Conservation (phyloP, 2,797 vertebrate species). For the Harpagifer antarcticus region DNA sequence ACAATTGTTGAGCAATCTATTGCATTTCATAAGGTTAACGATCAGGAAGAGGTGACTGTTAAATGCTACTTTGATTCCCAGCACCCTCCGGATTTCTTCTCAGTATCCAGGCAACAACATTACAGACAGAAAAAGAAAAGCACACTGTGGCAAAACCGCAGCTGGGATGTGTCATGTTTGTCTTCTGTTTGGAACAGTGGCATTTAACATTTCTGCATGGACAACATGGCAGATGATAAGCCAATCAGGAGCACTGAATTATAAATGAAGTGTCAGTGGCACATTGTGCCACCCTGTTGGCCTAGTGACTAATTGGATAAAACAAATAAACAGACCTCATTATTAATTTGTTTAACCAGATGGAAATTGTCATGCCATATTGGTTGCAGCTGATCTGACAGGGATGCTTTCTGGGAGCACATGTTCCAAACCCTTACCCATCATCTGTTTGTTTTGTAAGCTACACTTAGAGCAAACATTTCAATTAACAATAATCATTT, state of each 20-base stretch:
- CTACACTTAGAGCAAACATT: conserved; percentile 9
- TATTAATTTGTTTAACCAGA: conserved; percentile 1
- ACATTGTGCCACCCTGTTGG: background rate
- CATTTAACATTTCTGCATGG: background rate
- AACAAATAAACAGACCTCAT: background rate
- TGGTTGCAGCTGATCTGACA: conserved; percentile 8
- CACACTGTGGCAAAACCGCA: background rate
- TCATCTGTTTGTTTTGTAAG: background rate
- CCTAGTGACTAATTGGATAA: conserved; percentile 3
- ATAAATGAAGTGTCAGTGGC: background rate
- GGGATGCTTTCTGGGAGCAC: background rate
- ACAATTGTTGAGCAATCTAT: conserved; percentile 1
- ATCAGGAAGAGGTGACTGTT: conserved; percentile 28
- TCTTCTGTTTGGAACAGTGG: background rate
- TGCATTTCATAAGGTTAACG: conserved; percentile 11
- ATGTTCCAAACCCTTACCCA: background rate
- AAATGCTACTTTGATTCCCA: conserved; percentile 36
- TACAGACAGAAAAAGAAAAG: background rate
- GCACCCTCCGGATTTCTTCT: conserved; percentile 24
- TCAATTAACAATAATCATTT: background rate
- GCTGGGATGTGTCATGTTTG: background rate
- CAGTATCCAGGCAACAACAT: conserved; percentile 54
- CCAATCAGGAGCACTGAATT: conserved; percentile 5
- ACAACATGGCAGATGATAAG: conserved; percentile 15
- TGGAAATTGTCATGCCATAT: conserved; percentile 4